A percentile compares a stretch with the other conserved stretches of the same genome.
phyloP scores from a whole-genome alignment of 2,113 vertebrate species.

The Craseonycteris thonglongyai region DNA sequence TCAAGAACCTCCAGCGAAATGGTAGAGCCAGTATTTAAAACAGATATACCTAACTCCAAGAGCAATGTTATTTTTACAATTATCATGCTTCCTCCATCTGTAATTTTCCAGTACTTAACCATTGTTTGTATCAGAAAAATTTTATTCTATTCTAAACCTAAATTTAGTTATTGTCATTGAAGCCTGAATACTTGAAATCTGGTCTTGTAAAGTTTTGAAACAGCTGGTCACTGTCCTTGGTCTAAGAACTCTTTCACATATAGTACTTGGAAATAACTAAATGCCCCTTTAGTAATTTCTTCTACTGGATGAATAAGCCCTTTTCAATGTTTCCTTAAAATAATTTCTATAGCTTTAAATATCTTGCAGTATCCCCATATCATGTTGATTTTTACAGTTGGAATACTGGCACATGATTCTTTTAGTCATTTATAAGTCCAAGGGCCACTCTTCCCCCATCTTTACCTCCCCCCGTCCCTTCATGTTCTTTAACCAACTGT shows the following conservation, averaged over 20 bases:
- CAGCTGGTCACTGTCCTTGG: conserved; percentile 45
- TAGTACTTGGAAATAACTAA: conserved; percentile 27
- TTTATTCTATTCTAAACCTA: conserved; percentile 3
- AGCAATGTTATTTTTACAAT: not conserved
- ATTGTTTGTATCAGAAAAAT: not conserved
- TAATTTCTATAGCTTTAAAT: conserved; percentile 56
- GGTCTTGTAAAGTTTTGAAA: conserved; percentile 31
- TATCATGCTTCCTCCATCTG: not conserved
- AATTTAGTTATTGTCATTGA: conserved; percentile 1
- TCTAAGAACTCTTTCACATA: conserved; percentile 26
- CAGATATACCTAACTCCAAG: not conserved
- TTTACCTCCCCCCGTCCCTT: not conserved
- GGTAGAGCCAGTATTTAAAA: not conserved
- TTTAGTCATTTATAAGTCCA: not conserved
- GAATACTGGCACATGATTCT: not conserved
- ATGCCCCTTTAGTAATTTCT: conserved; percentile 41
- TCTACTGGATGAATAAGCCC: conserved; percentile 46
- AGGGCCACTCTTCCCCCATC: not conserved
- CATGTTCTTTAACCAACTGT: not conserved
- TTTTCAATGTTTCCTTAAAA: conserved; percentile 15
- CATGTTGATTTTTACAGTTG: conserved; percentile 1
- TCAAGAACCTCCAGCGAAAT: not conserved
- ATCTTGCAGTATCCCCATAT: not conserved
- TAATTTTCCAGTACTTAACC: not conserved
- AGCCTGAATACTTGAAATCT: conserved; percentile 34